Evolutionary conservation across 2,113 vertebrate species (phyloP), one percentile per base, ranked within the genome.

Genomic region (Argyrosomus japonicus): DNA sequence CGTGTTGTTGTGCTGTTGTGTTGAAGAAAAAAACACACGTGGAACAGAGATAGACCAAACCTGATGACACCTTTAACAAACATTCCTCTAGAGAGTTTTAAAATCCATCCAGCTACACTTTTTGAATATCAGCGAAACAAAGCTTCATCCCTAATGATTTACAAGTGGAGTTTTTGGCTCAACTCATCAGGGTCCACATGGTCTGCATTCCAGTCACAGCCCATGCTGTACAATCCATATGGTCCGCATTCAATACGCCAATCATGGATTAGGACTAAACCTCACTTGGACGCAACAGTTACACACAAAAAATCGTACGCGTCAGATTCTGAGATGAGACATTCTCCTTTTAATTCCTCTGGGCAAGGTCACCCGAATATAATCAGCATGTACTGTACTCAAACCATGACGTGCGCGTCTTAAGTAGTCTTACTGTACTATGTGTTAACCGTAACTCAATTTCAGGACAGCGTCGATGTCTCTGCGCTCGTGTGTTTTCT

Each of bases 221-320:
- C 61, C 14, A n/a, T 60, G 56, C 43, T 76, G 60, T 79, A 32
- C 48, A 69, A 80, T 74, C 73, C 40, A 67, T 80, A 70, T 65
- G 45, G 56, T 70, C 45, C 0, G 4, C 71, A 79, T 75, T 87
- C 68, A 80, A 14, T 88, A 79, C 4, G 50, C 12, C 61, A 63
- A 48, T 82, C 78, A 75, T 72, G 79, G 57, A 77, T 86, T 58
- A 77, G 56, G 69, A 77, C 45, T 36, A 80, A 82, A 80, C 51
- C 51, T 77, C 45, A 47, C 57, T 67, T 58, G 72, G 65, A 47
- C 27, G 25, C 23, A 19, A 36, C 36, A 1, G 43, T 60, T 60
- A 25, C 45, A 64, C 62, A 58, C 6, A 40, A 8, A 75, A 84
- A 67, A 68, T 63, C 4, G 3, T 21, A 51, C 51, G 6, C 18